Base-by-base conservation (phyloP, 2,113 vertebrate genomes). In the Pagrus major region DNA sequence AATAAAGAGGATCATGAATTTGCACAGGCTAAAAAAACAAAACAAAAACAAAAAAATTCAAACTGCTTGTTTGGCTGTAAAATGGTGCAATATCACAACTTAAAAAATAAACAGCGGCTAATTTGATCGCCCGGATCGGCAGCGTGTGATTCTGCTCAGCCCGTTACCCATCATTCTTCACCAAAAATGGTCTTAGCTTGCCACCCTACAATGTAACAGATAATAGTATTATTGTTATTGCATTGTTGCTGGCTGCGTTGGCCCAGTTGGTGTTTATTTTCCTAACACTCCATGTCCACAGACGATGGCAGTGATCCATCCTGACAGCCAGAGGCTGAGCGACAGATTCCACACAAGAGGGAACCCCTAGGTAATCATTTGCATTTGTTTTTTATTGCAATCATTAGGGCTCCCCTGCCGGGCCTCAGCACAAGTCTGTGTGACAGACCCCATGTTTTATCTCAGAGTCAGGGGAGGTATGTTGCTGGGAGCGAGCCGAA, bases 361-460 rank as follows among this genome's bases (percentile, higher is more conserved):
- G 88, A 93, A 93, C 88, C 93, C 93, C 93, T 82, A 92, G 93
- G 93, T 93, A 91, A 93, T 94, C 88, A 93, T 94, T 94, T 93
- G 92, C 92, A 94, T 94, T 93, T 91, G 89, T 93, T 94, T 93
- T 93, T 94, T 93, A 94, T 94, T 91, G 92, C 91, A 63, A 87
- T 93, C 92, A 94, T 94, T 94, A 94, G 89, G 89, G 75, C 90
- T 88, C 89, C 90, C 92, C 91, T 89, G 88, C 80, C 41, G 89
- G 89, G 85, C 84, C 87, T 80, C 79, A 51, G 85, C 84, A 73
- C 91, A 81, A 82, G 87, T 63, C 90, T 70, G 81, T 82, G 86
- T 93, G 93, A 94, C 92, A 93, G 88, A 90, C 69, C 79, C 91
- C 88, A 91, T 93, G 91, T 92, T 93, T 94, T 93, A 94, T 93